These are phyloP conservation scores for Corythornis cristatus DNA, from an alignment of 2,113 vertebrate species.

Conservation along the genomic window DNA sequence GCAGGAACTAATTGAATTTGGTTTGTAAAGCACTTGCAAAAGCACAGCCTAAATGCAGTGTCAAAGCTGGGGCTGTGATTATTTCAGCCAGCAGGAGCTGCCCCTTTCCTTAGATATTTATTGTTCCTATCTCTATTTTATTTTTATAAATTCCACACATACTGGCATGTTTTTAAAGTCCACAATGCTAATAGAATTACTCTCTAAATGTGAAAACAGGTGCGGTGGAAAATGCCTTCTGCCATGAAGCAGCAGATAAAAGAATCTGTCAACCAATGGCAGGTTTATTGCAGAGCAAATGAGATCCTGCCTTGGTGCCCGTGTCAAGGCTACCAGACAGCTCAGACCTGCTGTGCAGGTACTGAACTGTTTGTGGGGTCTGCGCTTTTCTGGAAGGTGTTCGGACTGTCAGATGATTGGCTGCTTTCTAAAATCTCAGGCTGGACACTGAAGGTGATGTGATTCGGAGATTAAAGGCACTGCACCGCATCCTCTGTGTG, in stretches of 20 bases:
- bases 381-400: neutral
- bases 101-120: constrained; percentile 65
- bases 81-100: constrained; percentile 67
- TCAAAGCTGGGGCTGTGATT: constrained; percentile 47
- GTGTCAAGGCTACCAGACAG: neutral
- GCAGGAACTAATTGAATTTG: constrained; percentile 64
- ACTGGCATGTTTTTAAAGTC: constrained; percentile 62
- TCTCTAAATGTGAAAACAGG: constrained; percentile 35
- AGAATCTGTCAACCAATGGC: constrained; percentile 14
- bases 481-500: fast-evolving
- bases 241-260: constrained; percentile 45
- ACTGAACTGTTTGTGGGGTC: neutral
- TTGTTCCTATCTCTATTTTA: constrained; percentile 63
- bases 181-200: constrained; percentile 50
- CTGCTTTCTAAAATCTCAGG: neutral
- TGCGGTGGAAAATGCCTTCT: constrained; percentile 51
- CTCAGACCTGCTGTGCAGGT: fast-evolving
- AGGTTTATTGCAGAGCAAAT: constrained; percentile 27
- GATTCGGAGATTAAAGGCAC: neutral
- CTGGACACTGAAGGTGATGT: neutral
- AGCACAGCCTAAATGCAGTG: constrained; percentile 60
- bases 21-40: constrained; percentile 69
- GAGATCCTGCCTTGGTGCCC: neutral
- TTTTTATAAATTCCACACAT: constrained; percentile 67
- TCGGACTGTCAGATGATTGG: neutral